Evolutionary conservation across 2,113 vertebrate species (phyloP).

Genomic region (Meriones unguiculatus): DNA sequence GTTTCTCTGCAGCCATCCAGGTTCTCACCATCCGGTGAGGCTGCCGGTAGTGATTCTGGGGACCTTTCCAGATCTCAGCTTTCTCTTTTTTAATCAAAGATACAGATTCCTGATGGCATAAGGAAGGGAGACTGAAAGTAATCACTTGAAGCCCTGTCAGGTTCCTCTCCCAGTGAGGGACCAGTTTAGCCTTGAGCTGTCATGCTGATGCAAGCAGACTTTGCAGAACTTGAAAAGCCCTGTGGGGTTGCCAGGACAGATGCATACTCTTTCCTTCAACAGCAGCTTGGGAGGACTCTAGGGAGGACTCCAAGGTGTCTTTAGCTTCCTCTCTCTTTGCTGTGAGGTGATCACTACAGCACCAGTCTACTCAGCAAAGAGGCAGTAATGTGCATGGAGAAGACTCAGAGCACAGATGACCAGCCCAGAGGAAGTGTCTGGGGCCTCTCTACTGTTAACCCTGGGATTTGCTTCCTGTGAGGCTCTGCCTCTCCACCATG

Average conservation of each 20-base stretch:
- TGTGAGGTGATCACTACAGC: background rate
- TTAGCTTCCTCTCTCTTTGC: background rate
- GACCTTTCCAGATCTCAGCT: constrained; percentile 56
- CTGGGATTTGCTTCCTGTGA: background rate
- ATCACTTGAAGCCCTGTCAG: constrained; percentile 48
- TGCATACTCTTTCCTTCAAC: background rate
- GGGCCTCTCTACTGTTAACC: background rate
- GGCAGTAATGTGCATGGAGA: background rate
- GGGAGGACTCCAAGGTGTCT: background rate
- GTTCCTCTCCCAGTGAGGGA: constrained; percentile 53
- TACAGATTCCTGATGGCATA: constrained; percentile 61
- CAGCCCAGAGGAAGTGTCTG: background rate
- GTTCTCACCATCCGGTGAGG: background rate
- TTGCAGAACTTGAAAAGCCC: constrained; percentile 61
- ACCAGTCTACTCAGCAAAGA: background rate
- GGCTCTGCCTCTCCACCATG: background rate
- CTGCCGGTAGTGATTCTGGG: background rate
- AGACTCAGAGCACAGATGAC: background rate
- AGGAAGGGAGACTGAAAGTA: constrained; percentile 58
- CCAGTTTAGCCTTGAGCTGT: constrained; percentile 67
- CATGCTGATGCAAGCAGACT: constrained; percentile 71
- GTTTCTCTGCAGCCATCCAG: background rate
- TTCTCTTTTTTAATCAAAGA: constrained; percentile 68
- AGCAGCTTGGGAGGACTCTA: constrained; percentile 45
- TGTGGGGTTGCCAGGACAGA: constrained; percentile 9